Conservation (phyloP, 2,797 vertebrate genomes). For the Heliangelus exortis region DNA sequence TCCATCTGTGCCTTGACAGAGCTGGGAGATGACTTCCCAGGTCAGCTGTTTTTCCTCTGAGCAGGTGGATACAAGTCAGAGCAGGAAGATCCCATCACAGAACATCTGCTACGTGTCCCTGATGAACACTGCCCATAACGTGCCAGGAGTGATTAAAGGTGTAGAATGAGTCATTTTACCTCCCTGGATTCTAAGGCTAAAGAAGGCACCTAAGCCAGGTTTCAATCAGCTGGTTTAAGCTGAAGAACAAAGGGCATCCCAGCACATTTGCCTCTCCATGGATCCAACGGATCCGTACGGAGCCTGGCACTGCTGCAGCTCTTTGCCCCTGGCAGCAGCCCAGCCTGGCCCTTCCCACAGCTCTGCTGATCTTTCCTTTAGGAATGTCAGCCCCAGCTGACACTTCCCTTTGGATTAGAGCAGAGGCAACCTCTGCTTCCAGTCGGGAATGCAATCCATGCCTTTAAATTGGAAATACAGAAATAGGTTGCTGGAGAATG, state of each 20-base stretch:
- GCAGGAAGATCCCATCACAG: neutral
- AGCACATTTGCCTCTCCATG: neutral
- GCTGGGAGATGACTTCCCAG: conserved; percentile 2
- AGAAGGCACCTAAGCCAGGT: neutral
- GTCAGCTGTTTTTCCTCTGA: conserved; percentile 32
- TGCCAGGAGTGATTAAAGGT: conserved; percentile 4
- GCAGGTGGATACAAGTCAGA: conserved; percentile 37
- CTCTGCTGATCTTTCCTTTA: neutral
- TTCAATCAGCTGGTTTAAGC: neutral
- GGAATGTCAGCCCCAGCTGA: neutral
- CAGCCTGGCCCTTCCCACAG: neutral
- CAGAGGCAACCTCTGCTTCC: neutral
- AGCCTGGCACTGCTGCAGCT: neutral
- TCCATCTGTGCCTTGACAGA: conserved; percentile 13
- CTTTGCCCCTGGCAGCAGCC: conserved; percentile 27
- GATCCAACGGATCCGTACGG: conserved; percentile 30
- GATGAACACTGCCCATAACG: conserved; percentile 42
- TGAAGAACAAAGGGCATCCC: neutral
- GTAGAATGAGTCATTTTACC: neutral
- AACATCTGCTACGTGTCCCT: neutral
- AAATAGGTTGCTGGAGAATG: neutral
- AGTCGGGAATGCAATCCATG: neutral
- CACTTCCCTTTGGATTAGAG: neutral
- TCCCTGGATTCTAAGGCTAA: neutral
- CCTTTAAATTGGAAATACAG: neutral